Conservation (phyloP, 2,113 vertebrate genomes). For the Porphyrio hochstetteri region DNA sequence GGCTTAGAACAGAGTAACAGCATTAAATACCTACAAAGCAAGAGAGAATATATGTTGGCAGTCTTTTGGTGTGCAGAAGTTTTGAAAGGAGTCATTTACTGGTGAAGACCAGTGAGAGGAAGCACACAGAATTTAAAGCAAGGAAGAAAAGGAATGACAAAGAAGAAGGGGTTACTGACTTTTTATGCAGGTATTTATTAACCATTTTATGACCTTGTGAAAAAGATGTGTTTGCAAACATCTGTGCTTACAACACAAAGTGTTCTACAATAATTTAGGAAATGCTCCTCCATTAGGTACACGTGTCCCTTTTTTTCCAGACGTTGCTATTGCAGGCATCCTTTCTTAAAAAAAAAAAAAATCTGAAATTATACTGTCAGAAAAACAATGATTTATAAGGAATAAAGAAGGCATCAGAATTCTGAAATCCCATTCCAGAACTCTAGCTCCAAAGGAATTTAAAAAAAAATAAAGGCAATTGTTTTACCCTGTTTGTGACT, state of each 20-base stretch:
- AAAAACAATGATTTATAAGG: background rate
- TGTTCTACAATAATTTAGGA: background rate
- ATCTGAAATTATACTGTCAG: background rate
- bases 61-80: background rate
- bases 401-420: background rate
- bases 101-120: background rate
- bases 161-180: background rate
- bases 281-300: background rate
- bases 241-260: background rate
- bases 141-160: background rate
- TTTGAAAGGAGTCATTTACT: constrained; percentile 15
- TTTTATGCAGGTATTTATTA: background rate
- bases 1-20: background rate
- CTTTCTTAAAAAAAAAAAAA: background rate
- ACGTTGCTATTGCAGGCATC: background rate
- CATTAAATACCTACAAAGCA: background rate
- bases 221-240: background rate
- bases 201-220: background rate
- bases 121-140: background rate
- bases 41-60: background rate
- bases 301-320: background rate
- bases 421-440: background rate
- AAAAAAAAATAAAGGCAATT: background rate
- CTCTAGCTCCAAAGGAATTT: background rate
- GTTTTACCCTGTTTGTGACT: background rate